Evolutionary conservation across 1,140 invertebrate genomes (phyloP), one percentile per base, ranked within the genome.

Genomic region (Anastatus disparis): DNA sequence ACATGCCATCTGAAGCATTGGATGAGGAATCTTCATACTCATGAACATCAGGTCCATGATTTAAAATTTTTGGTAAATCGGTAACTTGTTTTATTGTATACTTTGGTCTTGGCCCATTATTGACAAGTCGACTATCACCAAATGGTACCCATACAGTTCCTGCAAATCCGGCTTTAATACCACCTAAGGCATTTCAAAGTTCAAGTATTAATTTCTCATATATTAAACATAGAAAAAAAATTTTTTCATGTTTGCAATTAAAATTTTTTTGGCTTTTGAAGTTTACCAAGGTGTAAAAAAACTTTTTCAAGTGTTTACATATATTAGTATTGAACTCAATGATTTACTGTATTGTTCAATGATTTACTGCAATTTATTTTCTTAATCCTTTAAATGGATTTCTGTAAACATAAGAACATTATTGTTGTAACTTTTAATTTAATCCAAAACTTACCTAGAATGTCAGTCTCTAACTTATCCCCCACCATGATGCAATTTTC

Each of bases 391-490:
- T 56, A 72, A 65, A 68, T 17, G 46, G 56, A 74, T 29, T 70
- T 73, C 70, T 71, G 68, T 44, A 70, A 70, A 55, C 61, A 73
- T 38, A 63, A 68, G 68, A 75, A 65, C 59, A 38, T 69, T 52
- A 74, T 53, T 65, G 27, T 40, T 20, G 26, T 2, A 31, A 70
- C 20, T 26, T 44, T 29, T 22, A 15, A 31, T 68, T 70, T 70
- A 42, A 22, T 22, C 35, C 17, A 53, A 67, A 35, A 75, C 65
- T 72, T 79, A 81, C 87, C 87, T 68, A 79, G 87, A 72, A 95
- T 95, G 83, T 95, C 94, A 10, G 93, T 94, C 81, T 95, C 92
- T 69, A 95, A 79, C 79, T 93, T 94, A 78, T 95, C 94, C 10
- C 94, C 94, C 75, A 95, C 90, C 93, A 96, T 95, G 72, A 94